Percentiles rank a stretch among this genome's conserved stretches.
phyloP scores from a whole-genome alignment of 2,113 vertebrate genomes.

The Elgaria multicarinata region DNA sequence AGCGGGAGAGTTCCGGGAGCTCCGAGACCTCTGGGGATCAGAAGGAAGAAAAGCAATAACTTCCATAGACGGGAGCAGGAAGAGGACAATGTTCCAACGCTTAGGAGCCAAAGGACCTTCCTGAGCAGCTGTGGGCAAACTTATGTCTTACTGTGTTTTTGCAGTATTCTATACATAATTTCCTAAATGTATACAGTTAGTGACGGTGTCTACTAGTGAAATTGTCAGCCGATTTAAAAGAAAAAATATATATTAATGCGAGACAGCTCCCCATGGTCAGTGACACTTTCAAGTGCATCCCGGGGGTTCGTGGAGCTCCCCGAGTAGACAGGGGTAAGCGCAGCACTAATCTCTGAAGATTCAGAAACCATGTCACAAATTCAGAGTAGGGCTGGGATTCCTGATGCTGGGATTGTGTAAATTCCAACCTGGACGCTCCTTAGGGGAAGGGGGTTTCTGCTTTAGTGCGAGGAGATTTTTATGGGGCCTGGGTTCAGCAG shows the following conservation, averaged over 20 bases:
- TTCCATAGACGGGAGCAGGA: slow-evolving; percentile 54
- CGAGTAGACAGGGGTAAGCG: slow-evolving; percentile 47
- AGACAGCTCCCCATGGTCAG: slow-evolving; percentile 37
- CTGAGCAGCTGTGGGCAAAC: slow-evolving; percentile 81
- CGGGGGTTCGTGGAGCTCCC: slow-evolving; percentile 45
- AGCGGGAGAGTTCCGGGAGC: slow-evolving; percentile 85
- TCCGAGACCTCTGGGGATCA: slow-evolving; percentile 80
- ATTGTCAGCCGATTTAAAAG: slow-evolving; percentile 71
- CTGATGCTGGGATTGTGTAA: slow-evolving; percentile 3
- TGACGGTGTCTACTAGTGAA: slow-evolving; percentile 73
- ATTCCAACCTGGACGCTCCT: slow-evolving; percentile 3
- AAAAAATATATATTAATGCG: slow-evolving; percentile 67
- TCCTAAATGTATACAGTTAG: slow-evolving; percentile 80
- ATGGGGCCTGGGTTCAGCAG: neutral
- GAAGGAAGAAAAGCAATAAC: slow-evolving; percentile 88
- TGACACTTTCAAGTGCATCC: slow-evolving; percentile 21
- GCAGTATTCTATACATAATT: slow-evolving; percentile 89
- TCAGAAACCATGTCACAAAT: slow-evolving; percentile 59
- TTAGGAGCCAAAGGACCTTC: slow-evolving; percentile 79
- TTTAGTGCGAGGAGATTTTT: slow-evolving; percentile 3
- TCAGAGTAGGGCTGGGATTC: slow-evolving; percentile 37
- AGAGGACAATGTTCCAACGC: slow-evolving; percentile 72
- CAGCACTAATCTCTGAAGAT: slow-evolving; percentile 15
- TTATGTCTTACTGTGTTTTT: slow-evolving; percentile 94
- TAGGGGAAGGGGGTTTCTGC: slow-evolving; percentile 6